These are phyloP conservation scores for Thripadectes ignobilis DNA, from an alignment of 2,797 vertebrate species.

Conservation along the genomic window DNA sequence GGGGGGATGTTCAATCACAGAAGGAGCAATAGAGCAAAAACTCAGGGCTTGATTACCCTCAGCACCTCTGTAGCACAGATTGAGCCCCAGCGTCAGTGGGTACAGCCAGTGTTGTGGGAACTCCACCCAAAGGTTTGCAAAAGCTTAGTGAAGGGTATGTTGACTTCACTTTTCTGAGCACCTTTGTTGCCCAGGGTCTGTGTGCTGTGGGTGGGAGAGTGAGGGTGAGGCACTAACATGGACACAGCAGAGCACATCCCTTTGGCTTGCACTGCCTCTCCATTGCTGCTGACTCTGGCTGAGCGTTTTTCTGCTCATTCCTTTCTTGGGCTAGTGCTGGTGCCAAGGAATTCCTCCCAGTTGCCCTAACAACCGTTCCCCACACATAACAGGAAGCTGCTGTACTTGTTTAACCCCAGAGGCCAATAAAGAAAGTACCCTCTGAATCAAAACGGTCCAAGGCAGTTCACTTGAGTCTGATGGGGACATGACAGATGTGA, in stretches of 20 bases:
- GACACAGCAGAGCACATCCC: neutral
- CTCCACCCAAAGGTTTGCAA: neutral
- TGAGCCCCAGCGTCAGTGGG: fast-evolving
- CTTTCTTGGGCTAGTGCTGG: neutral
- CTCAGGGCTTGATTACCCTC: neutral
- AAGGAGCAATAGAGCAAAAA: neutral
- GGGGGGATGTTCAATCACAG: neutral
- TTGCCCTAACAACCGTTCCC: neutral
- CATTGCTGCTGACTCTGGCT: neutral
- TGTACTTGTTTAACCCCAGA: slow-evolving; percentile 2
- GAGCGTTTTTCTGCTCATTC: slow-evolving; percentile 21
- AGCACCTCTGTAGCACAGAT: neutral
- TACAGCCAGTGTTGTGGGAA: neutral
- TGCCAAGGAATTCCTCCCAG: slow-evolving; percentile 49
- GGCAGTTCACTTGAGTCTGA: neutral
- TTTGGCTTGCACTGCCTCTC: neutral
- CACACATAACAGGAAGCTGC: neutral
- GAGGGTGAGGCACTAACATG: neutral
- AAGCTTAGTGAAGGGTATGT: neutral
- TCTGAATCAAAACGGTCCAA: neutral
- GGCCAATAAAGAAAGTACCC: neutral
- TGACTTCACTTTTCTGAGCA: neutral
- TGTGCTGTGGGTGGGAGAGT: neutral
- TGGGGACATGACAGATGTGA: neutral
- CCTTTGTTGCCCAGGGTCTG: neutral